A percentile compares a stretch with the other conserved stretches of the same genome.
Evolutionary conservation across 2,888 invertebrate genomes (phyloP).

Genomic region (Troglohyphantes excavatus): DNA sequence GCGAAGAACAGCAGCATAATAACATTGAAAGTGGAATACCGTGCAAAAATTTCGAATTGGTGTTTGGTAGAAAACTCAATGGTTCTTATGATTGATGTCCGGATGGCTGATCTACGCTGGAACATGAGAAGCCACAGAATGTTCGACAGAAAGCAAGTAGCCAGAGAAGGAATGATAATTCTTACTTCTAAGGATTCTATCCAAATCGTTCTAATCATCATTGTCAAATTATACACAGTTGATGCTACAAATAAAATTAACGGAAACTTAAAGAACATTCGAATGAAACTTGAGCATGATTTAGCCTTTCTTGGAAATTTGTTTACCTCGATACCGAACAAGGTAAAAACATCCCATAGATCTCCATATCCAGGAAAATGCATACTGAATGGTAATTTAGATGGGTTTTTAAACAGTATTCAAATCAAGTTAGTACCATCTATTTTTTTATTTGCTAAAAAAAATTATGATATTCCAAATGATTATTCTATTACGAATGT

Average conservation of each 20-base stretch:
- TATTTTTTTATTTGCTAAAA: too few species aligned
- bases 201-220: neutral
- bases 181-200: neutral
- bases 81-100: neutral
- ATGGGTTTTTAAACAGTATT: too few species aligned
- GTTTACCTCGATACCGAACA: slow-evolving; percentile 7
- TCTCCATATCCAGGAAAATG: slow-evolving; percentile 4
- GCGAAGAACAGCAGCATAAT: neutral
- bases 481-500: too few species aligned
- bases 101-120: neutral
- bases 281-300: neutral
- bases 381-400: neutral
- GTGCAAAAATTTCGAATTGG: neutral
- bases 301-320: neutral
- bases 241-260: neutral
- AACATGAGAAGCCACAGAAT: slow-evolving; percentile 3
- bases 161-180: neutral
- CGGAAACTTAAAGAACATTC: neutral
- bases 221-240: neutral
- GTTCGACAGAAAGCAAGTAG: neutral
- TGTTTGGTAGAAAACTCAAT: neutral
- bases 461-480: too few species aligned
- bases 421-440: too few species aligned
- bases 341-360: neutral
- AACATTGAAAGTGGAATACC: neutral